These are phyloP conservation scores for Brachionus asplanchnoidis DNA, from an alignment of 1,140 invertebrate species.

Conservation along the genomic window DNA sequence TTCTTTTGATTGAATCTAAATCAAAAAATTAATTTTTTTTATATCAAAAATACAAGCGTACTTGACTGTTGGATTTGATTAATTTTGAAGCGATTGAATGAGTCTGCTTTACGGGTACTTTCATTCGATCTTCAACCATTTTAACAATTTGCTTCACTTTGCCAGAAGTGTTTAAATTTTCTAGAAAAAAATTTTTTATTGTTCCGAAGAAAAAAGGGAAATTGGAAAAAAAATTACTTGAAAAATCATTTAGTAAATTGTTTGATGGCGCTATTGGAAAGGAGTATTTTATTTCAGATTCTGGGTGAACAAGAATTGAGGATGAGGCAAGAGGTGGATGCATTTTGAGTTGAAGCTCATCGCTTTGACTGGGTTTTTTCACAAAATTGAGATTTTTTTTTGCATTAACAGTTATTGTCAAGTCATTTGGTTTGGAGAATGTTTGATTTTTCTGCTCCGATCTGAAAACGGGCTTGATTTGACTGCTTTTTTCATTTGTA, in stretches of 20 bases:
- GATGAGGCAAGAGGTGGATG: background rate
- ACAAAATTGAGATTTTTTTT: background rate
- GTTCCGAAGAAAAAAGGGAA: too few relatives aligned
- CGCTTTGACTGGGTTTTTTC: background rate
- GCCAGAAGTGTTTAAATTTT: background rate
- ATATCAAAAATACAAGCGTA: background rate
- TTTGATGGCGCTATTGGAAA: background rate
- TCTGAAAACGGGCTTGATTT: background rate
- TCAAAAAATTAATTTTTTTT: background rate
- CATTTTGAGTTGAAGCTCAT: background rate
- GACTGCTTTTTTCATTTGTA: background rate
- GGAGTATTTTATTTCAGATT: background rate
- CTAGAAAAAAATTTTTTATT: background rate
- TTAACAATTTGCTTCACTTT: constrained; percentile 32
- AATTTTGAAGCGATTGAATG: background rate
- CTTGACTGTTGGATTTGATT: background rate
- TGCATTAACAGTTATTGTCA: background rate
- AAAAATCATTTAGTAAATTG: background rate
- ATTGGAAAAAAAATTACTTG: background rate
- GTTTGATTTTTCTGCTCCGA: background rate
- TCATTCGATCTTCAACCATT: constrained; percentile 11
- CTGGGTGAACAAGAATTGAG: background rate
- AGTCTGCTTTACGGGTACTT: background rate
- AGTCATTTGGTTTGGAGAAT: background rate
- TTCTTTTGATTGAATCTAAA: background rate